Evolutionary conservation across 2,888 invertebrate genomes (phyloP).

Genomic region (Cantharis flavilabris): DNA sequence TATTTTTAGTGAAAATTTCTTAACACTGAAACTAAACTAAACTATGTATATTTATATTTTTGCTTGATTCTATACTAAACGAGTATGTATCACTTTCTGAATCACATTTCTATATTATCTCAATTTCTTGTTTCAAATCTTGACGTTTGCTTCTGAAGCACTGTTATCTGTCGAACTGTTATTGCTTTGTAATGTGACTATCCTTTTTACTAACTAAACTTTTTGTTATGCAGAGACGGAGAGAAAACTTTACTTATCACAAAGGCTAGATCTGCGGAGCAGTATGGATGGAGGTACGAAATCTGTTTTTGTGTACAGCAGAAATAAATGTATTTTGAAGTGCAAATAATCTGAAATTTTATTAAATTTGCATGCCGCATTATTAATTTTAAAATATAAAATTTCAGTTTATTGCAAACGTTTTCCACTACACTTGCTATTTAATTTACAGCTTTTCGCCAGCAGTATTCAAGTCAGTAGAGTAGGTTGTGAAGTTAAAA

Average conservation of each 20-base stretch:
- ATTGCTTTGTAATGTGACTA: slow-evolving; percentile 25
- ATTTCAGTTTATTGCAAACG: slow-evolving; percentile 7
- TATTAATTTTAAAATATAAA: not conserved
- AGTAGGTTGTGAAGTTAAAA: slow-evolving; percentile 12
- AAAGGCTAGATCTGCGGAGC: slow-evolving; percentile 57
- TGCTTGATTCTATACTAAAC: not conserved
- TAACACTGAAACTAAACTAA: not conserved
- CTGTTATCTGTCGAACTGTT: slow-evolving; percentile 32
- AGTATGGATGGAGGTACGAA: slow-evolving; percentile 54
- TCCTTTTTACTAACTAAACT: slow-evolving; percentile 29
- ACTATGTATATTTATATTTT: not conserved
- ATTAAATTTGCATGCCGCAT: not conserved
- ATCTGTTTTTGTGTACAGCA: slow-evolving; percentile 22
- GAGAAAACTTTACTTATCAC: slow-evolving; percentile 58
- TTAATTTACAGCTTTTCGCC: slow-evolving; percentile 13
- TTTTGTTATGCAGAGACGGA: slow-evolving; percentile 53
- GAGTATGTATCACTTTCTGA: not conserved
- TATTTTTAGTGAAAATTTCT: not conserved
- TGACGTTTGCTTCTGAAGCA: not conserved
- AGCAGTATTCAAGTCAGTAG: slow-evolving; percentile 15
- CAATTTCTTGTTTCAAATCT: not conserved
- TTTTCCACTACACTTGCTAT: slow-evolving; percentile 13
- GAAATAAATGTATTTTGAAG: slow-evolving; percentile 9
- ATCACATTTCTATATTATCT: not conserved
- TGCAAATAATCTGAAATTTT: slow-evolving; percentile 10